phyloP scores from a whole-genome alignment of 2,797 vertebrate genomes.

The Halcyon chelicuti region DNA sequence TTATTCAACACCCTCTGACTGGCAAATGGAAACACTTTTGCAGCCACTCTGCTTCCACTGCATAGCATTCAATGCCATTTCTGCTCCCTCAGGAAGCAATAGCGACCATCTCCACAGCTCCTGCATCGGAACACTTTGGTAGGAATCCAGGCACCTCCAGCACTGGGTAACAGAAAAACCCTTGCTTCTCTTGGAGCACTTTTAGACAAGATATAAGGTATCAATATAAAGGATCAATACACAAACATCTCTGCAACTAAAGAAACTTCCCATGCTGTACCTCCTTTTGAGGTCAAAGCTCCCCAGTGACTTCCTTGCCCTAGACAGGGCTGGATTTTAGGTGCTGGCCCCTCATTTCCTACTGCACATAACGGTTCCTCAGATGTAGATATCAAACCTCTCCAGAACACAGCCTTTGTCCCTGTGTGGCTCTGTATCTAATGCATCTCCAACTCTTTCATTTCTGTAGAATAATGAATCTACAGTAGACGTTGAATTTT shows the following conservation, averaged over 20 bases:
- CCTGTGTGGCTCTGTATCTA: accelerated
- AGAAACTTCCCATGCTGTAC: accelerated
- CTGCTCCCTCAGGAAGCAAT: not conserved
- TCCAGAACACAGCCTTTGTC: not conserved
- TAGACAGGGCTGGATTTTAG: accelerated
- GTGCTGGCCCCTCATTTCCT: not conserved
- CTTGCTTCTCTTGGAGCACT: not conserved
- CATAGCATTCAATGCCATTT: not conserved
- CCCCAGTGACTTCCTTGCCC: not conserved
- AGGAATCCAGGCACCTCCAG: not conserved
- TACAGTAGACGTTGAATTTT: not conserved
- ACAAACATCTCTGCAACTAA: not conserved
- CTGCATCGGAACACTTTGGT: not conserved
- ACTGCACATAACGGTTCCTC: not conserved
- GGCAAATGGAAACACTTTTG: not conserved
- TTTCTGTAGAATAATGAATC: not conserved
- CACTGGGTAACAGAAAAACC: not conserved
- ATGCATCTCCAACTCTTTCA: not conserved
- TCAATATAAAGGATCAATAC: accelerated
- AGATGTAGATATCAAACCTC: not conserved
- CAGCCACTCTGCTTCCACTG: not conserved
- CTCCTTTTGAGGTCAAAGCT: not conserved
- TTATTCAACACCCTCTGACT: not conserved
- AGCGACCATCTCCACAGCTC: accelerated
- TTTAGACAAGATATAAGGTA: not conserved